Evolutionary conservation across 2,113 vertebrate species (phyloP), one percentile per base, ranked within the genome.

Genomic region (Baryphthengus martii): DNA sequence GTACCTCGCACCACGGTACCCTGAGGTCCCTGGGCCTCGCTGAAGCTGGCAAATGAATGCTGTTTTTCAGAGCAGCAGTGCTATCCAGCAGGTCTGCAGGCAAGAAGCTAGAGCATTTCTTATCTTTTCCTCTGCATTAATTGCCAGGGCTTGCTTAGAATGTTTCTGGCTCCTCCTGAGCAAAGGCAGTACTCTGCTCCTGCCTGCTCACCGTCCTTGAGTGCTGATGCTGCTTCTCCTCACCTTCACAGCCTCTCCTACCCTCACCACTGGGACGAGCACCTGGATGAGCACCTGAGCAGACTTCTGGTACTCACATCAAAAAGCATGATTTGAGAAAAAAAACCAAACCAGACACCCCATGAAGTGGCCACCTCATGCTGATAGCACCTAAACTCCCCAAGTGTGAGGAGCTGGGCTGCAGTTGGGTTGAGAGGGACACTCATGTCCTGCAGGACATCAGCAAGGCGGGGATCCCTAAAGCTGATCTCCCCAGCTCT

Each of bases 391-490:
- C 11, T 52, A 20, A 75, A 39, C 9, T 78, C 35, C 28, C 37
- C 11, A 28, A 53, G 26, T 6, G 8, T 56, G 56, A 58, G 53
- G 4, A 50, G 15, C 23, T 17, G 11, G 35, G 40, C 23, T 47
- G 59, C 45, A 59, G 44, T 28, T 1, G 1, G 20, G 33, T 24
- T 40, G n/a, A 44, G 28, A 40, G 23, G n/a, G 31, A 79, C 0
- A 0, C 53, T 33, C 44, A 47, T 55, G 5, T 20, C 42, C 55
- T 35, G 28, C 42, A 74, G 33, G 12, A 35, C 9, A 1, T n/a
- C 25, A 21, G 17, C 8, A 44, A 33, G 2, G 2, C n/a, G 0
- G 2, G 13, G 24, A 40, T n/a, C 39, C 53, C 52, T 29, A 37
- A 17, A 4, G 5, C 25, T 1, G 3, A 37, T 6, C 26, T 12